Base-by-base conservation (phyloP, 2,113 vertebrate genomes). In the Hydrolagus affinis region DNA sequence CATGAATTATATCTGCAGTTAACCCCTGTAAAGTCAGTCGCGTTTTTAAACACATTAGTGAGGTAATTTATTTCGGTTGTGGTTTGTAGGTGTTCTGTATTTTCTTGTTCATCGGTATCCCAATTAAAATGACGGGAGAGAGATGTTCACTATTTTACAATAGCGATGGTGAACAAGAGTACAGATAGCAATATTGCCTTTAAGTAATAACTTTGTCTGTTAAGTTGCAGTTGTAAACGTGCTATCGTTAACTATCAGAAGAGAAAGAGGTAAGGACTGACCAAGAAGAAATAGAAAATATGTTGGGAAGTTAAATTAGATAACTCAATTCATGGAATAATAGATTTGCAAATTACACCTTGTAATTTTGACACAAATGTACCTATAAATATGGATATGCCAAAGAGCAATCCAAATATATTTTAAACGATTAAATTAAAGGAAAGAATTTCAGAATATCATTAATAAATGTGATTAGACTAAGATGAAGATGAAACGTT, bases 1-100 rank as follows among this genome's bases (percentile, higher is more conserved):
- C 59, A 83, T 83, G 66, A 83, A 83, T 83, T 83, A 83, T 83
- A 83, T 83, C 78, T 83, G 60, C 78, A 32, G 78, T 83, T 83
- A 83, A 83, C 78, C 78, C 78, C 60, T 83, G 78, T 83, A 83
- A 83, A 83, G 78, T 83, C 78, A 19, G 62, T 32, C 60, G 23
- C 62, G 78, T 83, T 83, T 83, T 83, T 66, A 83, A 83, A 68
- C 78, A 19, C 78, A 83, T 68, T 83, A 83, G 25, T 83, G 59
- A 25, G 19, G 78, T 83, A 83, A 83, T 83, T 83, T 83, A 83
- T 83, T 66, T 83, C 78, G 78, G 78, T 66, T 64, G 8, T 32
- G 32, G 60, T 66, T 60, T 83, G 78, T 83, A 60, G 60, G 78
- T 83, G 78, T 83, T 66, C 60, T 83, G 60, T 17, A 9, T 28